Evolutionary conservation across 2,888 invertebrate species (phyloP), one percentile per base, ranked within the genome.

Genomic region (Congeria kusceri): DNA sequence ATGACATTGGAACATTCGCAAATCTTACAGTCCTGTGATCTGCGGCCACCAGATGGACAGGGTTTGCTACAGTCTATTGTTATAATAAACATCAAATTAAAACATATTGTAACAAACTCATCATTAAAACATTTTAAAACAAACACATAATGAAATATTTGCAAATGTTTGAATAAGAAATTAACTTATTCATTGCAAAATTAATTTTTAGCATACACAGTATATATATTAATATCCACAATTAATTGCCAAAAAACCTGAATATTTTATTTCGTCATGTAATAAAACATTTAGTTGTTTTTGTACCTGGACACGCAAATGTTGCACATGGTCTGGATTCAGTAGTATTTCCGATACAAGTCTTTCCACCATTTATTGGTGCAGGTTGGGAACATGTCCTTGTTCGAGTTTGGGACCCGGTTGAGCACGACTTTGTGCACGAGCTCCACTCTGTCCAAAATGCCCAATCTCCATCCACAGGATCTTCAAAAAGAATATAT

Each of bases 251-350:
- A n/a, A n/a, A n/a, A n/a, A n/a, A n/a, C n/a, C n/a, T n/a, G n/a
- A n/a, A n/a, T n/a, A n/a, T n/a, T n/a, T n/a, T n/a, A n/a, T n/a
- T n/a, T n/a, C n/a, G n/a, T n/a, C n/a, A n/a, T n/a, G n/a, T n/a
- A n/a, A n/a, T n/a, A n/a, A n/a, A n/a, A n/a, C n/a, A n/a, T n/a
- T n/a, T n/a, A n/a, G n/a, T n/a, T n/a, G n/a, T n/a, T n/a, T n/a
- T n/a, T n/a, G n/a, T 44, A 78, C 77, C 77, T 53, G 77, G 77
- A 29, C 77, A 78, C 13, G 49, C n/a, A 49, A 53, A 78, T 23
- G n/a, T 25, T 9, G 77, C 58, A 49, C 77, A 78, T 1, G 9
- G 15, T 18, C 49, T 44, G 4, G 56, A 49, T 29, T 78, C 49
- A 46, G 61, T 44, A 3, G 25, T 47, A 0, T 20, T 13, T 20